Conservation (phyloP, 2,113 vertebrate genomes). For the Aphelocoma coerulescens region DNA sequence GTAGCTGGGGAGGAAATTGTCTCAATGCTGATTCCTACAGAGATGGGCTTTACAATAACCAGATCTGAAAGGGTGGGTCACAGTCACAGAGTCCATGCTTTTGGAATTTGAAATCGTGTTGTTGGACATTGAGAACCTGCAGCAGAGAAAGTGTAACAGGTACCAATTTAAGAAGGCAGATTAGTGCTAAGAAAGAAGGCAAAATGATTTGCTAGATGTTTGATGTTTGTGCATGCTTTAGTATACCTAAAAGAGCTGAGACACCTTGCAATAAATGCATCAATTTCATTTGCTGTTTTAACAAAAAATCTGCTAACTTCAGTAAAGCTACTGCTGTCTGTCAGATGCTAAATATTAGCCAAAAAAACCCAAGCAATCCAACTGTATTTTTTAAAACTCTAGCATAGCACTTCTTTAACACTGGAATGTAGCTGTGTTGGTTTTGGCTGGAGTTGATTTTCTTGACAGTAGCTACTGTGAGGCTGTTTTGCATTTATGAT, state of each 20-base stretch:
- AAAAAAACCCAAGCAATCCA: background rate
- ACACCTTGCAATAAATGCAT: background rate
- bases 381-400: background rate
- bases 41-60: background rate
- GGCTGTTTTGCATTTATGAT: background rate
- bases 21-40: background rate
- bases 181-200: background rate
- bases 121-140: background rate
- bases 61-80: background rate
- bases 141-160: background rate
- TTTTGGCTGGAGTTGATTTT: background rate
- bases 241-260: background rate
- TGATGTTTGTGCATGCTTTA: background rate
- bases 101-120: background rate
- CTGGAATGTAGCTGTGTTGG: background rate
- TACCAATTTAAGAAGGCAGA: background rate
- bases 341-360: background rate
- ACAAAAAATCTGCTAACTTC: background rate
- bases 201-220: background rate
- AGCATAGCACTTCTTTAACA: background rate
- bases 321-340: background rate
- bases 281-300: background rate
- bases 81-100: fast-evolving
- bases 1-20: background rate
- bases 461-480: background rate